Percentiles rank a stretch among this genome's conserved stretches.
phyloP scores from a whole-genome alignment of 2,797 vertebrate species.

The Serranus cabrilla region DNA sequence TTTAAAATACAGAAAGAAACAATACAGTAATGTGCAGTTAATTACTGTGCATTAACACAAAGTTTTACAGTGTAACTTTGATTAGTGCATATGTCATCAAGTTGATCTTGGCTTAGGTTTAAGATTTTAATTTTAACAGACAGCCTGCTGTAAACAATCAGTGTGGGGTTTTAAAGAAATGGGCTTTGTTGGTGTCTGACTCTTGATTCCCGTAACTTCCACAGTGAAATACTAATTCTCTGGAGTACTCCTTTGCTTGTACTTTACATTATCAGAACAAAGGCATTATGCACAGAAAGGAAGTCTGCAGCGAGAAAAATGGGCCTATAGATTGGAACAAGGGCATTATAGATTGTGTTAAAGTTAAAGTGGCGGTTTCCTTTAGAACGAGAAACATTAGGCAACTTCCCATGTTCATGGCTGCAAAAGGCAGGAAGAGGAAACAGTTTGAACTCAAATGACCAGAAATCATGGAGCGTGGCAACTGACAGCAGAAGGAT shows the following conservation, averaged over 20 bases:
- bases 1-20: too few relatives aligned
- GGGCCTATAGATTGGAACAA: neutral
- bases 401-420: conserved; percentile 21
- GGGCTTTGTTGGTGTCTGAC: neutral
- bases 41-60: too few relatives aligned
- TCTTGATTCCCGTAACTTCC: neutral
- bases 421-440: conserved; percentile 1
- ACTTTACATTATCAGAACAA: neutral
- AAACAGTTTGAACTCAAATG: neutral
- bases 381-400: neutral
- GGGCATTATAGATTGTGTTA: conserved; percentile 1
- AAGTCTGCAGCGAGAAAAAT: neutral
- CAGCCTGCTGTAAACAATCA: too few relatives aligned
- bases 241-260: neutral
- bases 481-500: neutral
- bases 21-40: too few relatives aligned
- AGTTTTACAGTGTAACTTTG: too few relatives aligned
- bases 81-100: neutral
- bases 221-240: neutral
- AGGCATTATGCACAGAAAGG: neutral
- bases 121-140: too few relatives aligned
- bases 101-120: neutral
- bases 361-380: conserved; percentile 32
- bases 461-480: neutral
- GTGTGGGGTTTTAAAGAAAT: neutral